Evolutionary conservation across 2,888 invertebrate genomes (phyloP).

Genomic region (Heliconius cydno): DNA sequence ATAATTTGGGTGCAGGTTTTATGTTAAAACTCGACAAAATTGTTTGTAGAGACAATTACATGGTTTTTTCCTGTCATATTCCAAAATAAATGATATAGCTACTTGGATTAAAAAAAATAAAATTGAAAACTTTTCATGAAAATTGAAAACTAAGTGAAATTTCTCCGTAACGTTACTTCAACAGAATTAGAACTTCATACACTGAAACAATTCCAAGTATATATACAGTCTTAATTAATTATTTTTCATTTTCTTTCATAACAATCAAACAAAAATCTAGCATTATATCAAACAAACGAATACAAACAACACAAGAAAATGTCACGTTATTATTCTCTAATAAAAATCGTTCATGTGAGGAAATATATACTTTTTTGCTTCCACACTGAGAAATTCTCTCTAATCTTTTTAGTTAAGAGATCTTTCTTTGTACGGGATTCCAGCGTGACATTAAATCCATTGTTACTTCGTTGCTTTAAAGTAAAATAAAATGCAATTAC

Average conservation of each 20-base stretch:
- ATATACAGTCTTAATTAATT: neutral
- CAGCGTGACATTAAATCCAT: conserved; percentile 36
- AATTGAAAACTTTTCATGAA: neutral
- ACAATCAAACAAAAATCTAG: neutral
- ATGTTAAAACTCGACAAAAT: too few relatives aligned
- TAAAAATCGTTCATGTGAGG: conserved; percentile 21
- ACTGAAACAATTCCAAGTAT: neutral
- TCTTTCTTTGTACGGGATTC: conserved; percentile 32
- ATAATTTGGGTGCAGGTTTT: neutral
- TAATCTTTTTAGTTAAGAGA: conserved; percentile 37
- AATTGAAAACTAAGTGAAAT: neutral
- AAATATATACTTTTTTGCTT: conserved; percentile 30
- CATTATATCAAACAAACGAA: neutral
- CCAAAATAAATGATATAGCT: too few relatives aligned
- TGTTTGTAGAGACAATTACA: too few relatives aligned
- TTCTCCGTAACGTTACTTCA: neutral
- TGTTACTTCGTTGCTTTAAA: conserved; percentile 34
- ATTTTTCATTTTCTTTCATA: neutral
- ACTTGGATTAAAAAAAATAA: neutral
- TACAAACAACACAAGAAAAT: conserved; percentile 13
- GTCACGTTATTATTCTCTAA: conserved; percentile 16
- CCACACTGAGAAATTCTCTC: conserved; percentile 24
- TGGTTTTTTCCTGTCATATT: too few relatives aligned
- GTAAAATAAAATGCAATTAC: conserved; percentile 41
- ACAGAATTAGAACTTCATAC: neutral